phyloP scores from a whole-genome alignment of 2,797 vertebrate species.

The Carduelis carduelis region DNA sequence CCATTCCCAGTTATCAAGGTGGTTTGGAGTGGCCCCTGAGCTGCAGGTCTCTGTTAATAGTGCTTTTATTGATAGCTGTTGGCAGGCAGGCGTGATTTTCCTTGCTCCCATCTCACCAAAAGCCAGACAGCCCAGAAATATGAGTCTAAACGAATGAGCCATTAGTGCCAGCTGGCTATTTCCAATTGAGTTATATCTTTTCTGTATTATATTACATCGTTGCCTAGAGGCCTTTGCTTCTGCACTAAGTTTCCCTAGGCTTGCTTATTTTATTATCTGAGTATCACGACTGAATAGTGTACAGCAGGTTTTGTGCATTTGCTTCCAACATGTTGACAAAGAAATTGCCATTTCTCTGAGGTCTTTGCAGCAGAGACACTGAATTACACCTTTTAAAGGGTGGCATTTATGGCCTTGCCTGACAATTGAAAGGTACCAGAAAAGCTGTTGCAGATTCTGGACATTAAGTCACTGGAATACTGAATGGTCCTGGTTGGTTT shows the following conservation, averaged over 20 bases:
- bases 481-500: background rate
- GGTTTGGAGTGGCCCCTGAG: background rate
- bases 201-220: background rate
- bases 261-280: background rate
- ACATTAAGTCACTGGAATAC: background rate
- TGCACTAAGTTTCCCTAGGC: slow-evolving; percentile 12
- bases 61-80: background rate
- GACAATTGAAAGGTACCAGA: background rate
- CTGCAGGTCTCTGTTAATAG: background rate
- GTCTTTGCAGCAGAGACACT: background rate
- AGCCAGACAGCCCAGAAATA: slow-evolving; percentile 15
- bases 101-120: background rate
- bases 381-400: background rate
- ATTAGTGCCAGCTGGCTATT: slow-evolving; percentile 44
- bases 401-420: background rate
- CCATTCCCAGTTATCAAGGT: background rate
- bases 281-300: background rate
- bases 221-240: background rate
- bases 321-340: background rate
- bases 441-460: background rate
- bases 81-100: slow-evolving; percentile 9
- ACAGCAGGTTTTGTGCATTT: background rate
- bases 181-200: slow-evolving; percentile 37
- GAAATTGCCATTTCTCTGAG: background rate
- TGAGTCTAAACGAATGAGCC: slow-evolving; percentile 5